A percentile compares a stretch with the other conserved stretches of the same genome.
These are phyloP conservation scores for Mylabris sibirica DNA, from an alignment of 2,888 invertebrate species.

Conservation along the genomic window DNA sequence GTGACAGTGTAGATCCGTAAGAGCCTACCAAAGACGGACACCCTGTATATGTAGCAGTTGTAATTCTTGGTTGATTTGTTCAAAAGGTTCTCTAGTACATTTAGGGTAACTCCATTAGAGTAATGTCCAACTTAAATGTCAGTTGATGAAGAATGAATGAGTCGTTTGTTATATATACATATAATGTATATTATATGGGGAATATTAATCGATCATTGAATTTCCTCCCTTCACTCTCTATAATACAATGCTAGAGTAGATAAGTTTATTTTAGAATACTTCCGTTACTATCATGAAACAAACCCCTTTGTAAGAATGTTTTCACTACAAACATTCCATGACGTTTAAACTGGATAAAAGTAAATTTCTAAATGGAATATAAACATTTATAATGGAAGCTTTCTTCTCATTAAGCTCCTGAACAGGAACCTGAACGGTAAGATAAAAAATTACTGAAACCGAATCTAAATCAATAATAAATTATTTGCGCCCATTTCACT, in stretches of 20 bases:
- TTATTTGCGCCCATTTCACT: neutral
- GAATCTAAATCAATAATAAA: neutral
- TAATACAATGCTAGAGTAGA: conserved; percentile 18
- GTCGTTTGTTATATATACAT: conserved; percentile 29
- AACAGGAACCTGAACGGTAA: neutral
- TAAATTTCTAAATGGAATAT: conserved; percentile 36
- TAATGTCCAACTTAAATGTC: conserved; percentile 37
- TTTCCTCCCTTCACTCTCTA: conserved; percentile 24
- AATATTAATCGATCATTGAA: conserved; percentile 38
- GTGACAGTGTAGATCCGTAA: too few relatives aligned
- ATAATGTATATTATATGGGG: too few relatives aligned
- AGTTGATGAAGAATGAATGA: conserved; percentile 35
- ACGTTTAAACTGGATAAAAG: conserved; percentile 36
- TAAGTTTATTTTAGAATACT: conserved; percentile 36
- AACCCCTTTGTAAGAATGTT: conserved; percentile 34
- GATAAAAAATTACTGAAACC: neutral
- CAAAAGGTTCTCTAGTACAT: neutral
- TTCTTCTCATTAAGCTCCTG: conserved; percentile 14
- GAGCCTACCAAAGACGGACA: too few relatives aligned
- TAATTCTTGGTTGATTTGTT: conserved; percentile 26
- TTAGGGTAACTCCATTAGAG: conserved; percentile 22
- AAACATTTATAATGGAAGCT: conserved; percentile 26
- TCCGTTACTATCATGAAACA: conserved; percentile 34
- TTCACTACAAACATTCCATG: conserved; percentile 35
- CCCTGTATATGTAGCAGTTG: too few relatives aligned